phyloP scores from a whole-genome alignment of 2,113 vertebrate genomes.

The Rhinopithecus roxellana region DNA sequence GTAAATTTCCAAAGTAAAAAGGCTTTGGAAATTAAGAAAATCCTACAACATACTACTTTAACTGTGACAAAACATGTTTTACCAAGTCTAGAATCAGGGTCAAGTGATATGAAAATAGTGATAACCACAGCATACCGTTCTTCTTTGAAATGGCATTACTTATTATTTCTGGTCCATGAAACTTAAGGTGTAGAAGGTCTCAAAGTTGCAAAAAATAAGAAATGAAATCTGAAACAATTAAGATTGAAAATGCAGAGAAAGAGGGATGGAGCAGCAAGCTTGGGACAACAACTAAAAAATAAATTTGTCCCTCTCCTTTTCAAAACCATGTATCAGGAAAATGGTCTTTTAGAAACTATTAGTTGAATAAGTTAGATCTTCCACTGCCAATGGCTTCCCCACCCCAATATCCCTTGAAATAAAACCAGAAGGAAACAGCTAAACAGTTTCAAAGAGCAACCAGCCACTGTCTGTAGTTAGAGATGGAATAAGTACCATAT shows the following conservation, averaged over 20 bases:
- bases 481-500: not conserved
- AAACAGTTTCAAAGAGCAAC: conserved; percentile 22
- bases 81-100: not conserved
- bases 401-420: not conserved
- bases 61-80: conserved; percentile 55
- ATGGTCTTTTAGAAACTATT: not conserved
- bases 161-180: not conserved
- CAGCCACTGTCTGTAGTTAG: not conserved
- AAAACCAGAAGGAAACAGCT: conserved; percentile 29
- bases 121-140: not conserved
- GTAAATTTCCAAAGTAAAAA: conserved; percentile 58
- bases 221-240: not conserved
- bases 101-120: conserved; percentile 2
- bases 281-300: not conserved
- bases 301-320: not conserved
- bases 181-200: not conserved
- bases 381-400: not conserved
- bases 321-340: not conserved
- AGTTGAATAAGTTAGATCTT: not conserved
- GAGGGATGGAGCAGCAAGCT: not conserved
- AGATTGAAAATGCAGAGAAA: not conserved
- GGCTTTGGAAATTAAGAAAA: conserved; percentile 53
- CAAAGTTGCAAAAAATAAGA: not conserved
- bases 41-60: conserved; percentile 47
- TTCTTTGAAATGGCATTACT: not conserved